Conservation (phyloP, 2,113 vertebrate species). For the Casuarius casuarius region DNA sequence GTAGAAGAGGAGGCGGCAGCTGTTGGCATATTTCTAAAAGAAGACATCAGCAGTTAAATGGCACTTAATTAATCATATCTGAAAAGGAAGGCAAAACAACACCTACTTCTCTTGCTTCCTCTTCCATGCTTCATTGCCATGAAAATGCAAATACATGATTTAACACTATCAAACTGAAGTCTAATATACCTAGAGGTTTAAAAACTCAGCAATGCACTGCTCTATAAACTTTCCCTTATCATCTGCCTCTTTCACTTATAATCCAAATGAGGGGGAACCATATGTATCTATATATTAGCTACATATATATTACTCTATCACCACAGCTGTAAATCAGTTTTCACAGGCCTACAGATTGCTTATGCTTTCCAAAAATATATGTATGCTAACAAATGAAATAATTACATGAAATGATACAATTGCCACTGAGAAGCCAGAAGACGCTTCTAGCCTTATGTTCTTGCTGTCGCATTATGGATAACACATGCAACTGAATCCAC, state of each 20-base stretch:
- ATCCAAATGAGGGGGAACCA: background rate
- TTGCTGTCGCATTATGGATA: background rate
- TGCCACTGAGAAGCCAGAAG: background rate
- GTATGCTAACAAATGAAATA: background rate
- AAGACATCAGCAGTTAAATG: background rate
- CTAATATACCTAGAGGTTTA: background rate
- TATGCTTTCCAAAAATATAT: background rate
- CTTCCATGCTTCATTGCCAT: background rate
- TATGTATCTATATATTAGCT: background rate
- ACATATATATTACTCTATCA: background rate
- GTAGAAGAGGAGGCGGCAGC: background rate
- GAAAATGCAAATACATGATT: conserved; percentile 27
- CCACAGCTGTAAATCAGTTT: background rate
- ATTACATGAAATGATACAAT: background rate
- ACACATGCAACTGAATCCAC: background rate
- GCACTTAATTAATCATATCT: background rate
- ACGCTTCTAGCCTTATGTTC: background rate
- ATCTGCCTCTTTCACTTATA: background rate
- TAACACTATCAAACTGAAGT: background rate
- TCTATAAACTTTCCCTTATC: background rate
- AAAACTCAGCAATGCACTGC: background rate
- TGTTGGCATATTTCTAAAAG: conserved; percentile 9
- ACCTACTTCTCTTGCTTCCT: background rate
- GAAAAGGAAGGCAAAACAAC: conserved; percentile 16
- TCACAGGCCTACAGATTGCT: background rate